These are phyloP conservation scores for Halictus rubicundus DNA, from an alignment of 1,140 invertebrate species.

Conservation along the genomic window DNA sequence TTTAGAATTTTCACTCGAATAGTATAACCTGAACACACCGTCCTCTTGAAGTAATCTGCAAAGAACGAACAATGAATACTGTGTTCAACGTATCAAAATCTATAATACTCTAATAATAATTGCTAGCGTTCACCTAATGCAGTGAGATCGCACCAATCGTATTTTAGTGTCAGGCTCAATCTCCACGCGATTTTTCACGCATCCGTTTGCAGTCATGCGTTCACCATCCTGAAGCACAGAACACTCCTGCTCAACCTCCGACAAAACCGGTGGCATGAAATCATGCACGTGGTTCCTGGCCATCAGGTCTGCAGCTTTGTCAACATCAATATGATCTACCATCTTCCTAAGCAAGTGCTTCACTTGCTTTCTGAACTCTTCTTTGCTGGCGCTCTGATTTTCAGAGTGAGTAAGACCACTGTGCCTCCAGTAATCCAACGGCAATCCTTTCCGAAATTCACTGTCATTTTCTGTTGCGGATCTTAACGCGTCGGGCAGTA, in stretches of 20 bases:
- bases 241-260: conserved; percentile 83
- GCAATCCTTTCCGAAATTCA: conserved; percentile 90
- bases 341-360: conserved; percentile 84
- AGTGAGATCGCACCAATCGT: conserved; percentile 86
- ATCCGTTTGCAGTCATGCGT: conserved; percentile 84
- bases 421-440: conserved; percentile 87
- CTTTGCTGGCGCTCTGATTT: conserved; percentile 78
- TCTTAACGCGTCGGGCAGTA: conserved; percentile 89
- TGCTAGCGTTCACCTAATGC: conserved; percentile 81
- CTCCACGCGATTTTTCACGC: conserved; percentile 84
- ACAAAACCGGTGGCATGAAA: conserved; percentile 91
- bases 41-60: conserved; percentile 85
- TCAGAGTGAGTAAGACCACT: conserved; percentile 83
- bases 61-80: background rate
- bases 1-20: conserved; percentile 90
- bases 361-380: conserved; percentile 82
- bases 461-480: conserved; percentile 86
- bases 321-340: conserved; percentile 86
- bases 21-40: conserved; percentile 85
- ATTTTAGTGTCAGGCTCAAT: conserved; percentile 86
- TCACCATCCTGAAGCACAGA: conserved; percentile 87
- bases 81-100: background rate
- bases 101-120: background rate
- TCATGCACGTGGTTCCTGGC: conserved; percentile 91
- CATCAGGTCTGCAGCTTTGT: conserved; percentile 92